Conservation (phyloP, 2,797 vertebrate genomes). For the Nyctalus aviator region DNA sequence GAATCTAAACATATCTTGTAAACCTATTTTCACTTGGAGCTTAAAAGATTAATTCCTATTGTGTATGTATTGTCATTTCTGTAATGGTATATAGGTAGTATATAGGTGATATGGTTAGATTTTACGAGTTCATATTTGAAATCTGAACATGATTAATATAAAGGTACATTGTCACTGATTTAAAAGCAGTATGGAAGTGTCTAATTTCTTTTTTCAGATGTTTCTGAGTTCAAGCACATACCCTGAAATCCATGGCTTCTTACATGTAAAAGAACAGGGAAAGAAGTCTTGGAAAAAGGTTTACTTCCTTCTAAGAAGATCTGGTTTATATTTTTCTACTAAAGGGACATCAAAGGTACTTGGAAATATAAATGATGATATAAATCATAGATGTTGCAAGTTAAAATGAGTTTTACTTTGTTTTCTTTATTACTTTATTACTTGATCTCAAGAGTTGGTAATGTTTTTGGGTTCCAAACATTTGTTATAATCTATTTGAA, state of each 20-base stretch:
- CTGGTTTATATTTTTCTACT: constrained; percentile 98
- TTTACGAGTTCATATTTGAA: constrained; percentile 32
- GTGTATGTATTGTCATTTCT: neutral
- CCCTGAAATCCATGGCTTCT: constrained; percentile 97
- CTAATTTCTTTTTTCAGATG: constrained; percentile 89
- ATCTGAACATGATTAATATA: neutral
- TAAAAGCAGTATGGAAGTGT: neutral
- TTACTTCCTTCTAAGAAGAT: constrained; percentile 97
- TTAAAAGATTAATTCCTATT: constrained; percentile 40
- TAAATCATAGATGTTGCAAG: neutral
- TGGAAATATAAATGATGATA: neutral
- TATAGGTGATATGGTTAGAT: neutral
- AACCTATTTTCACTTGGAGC: constrained; percentile 32
- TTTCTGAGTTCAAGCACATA: constrained; percentile 97
- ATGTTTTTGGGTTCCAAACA: neutral
- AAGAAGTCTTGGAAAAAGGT: constrained; percentile 97
- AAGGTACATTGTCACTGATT: neutral
- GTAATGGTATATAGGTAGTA: neutral
- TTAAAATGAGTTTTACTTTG: neutral
- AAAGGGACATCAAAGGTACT: constrained; percentile 98
- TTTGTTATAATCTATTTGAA: neutral
- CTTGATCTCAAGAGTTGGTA: neutral
- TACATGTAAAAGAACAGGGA: constrained; percentile 95
- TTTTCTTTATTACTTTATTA: neutral
- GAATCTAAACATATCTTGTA: constrained; percentile 18